Base-by-base conservation (phyloP, 1,140 invertebrate genomes). In the Cotesia chilonis region DNA sequence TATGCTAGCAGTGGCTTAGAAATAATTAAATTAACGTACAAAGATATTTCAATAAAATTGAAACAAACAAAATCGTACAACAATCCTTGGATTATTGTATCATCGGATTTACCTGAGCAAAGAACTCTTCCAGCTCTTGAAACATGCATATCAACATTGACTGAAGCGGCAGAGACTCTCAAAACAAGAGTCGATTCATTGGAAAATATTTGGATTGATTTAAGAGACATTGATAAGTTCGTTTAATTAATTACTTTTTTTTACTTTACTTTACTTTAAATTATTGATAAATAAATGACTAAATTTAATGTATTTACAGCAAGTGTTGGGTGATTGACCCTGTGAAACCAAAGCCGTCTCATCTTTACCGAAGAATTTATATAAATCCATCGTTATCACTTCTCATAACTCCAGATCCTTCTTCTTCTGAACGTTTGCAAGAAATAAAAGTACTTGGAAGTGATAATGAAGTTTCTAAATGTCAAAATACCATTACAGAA, bases 361-460 rank as follows among this genome's bases (percentile, higher is more conserved):
- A 87, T 69, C 72, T 87, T 9, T 81, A 85, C 68, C 74, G 85
- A 66, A 76, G 83, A 74, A 82, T 87, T 75, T 80, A 83, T 38
- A 68, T 85, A 37, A 82, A 79, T 35, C 74, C 82, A 60, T 77
- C 76, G n/a, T 59, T 85, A 55, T 87, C 86, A 0, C 70, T 87
- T 72, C 72, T 75, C 0, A 71, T 87, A 35, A 84, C 77, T 52
- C 59, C 87, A 7, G 75, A 87, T 79, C 82, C 83, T 4, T 66
- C 79, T 3, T 69, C 83, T 68, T 68, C 77, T 4, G 78, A 71
- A 36, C 71, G 75, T 38, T 74, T 79, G 52, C 86, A 84, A 55
- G 77, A 80, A 68, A 82, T 88, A 9, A 82, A 83, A 73, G 82
- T 88, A 73, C 72, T 84, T 35, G 86, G 86, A 14, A 81, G 80